Evolutionary conservation across 2,797 vertebrate genomes (phyloP), one percentile per base, ranked within the genome.

Genomic region (Pseudomugil gertrudae): DNA sequence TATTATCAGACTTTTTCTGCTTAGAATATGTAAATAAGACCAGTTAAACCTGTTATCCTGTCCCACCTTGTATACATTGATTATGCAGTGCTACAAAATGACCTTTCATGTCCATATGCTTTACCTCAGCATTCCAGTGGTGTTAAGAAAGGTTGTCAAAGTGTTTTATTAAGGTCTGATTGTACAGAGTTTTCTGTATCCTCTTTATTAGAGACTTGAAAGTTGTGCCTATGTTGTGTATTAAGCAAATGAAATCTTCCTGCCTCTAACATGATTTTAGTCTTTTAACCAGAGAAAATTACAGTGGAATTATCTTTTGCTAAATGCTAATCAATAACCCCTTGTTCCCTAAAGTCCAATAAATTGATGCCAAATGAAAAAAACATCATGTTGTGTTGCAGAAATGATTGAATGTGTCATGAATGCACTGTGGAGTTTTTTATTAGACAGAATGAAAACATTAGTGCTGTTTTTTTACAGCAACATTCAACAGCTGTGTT

Each of bases 331-430:
- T 87, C 47, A 59, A 83, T 75, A 82, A 86, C 71, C 83, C 69
- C 72, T 79, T 85, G 69, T 89, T 81, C 90, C 67, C 67, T 53
- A 72, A 86, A 84, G 76, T 84, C 43, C 73, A 93, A 90, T 92
- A 92, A 91, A 92, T 67, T 89, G 79, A 92, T 92, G 91, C 92
- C 89, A 92, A 93, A 91, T 89, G 68, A 9, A 72, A 13, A 68
- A 21, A 47, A 55, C 24, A 52, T 5, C 29, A 64, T 47, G 48
- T 23, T 53, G 35, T 63, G 48, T 64, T 27, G 48, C 3, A 9
- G 40, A 43, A 43, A 43, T 43, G 17, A 43, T 5, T 43, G 8
- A 21, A 21, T 21, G n/a, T 36, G 8, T n/a, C 27, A 56, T 57
- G 1, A 26, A 52, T 27, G 24, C 15, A 13, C 9, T 50, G 6